Percentiles rank a stretch among this genome's conserved stretches.
These are phyloP conservation scores for Caenorhabditis plicata DNA, from an alignment of 2,888 invertebrate genomes.

Conservation along the genomic window DNA sequence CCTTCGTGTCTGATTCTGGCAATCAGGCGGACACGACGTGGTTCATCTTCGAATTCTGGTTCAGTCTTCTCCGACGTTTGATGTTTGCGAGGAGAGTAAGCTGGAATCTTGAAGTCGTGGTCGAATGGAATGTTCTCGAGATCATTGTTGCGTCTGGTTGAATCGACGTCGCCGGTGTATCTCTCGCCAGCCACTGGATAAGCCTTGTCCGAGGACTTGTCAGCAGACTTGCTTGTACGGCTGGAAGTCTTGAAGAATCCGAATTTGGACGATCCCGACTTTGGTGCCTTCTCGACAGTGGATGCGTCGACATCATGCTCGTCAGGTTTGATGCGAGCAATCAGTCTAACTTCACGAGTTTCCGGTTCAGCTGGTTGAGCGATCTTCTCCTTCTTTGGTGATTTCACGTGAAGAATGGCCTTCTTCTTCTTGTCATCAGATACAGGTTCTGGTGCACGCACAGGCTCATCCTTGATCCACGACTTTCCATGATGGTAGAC, in stretches of 20 bases:
- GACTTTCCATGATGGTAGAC: constrained; percentile 16
- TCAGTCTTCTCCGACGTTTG: neutral
- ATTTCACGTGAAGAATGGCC: neutral
- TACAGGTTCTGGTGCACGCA: no score
- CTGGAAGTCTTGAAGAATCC: constrained; percentile 16
- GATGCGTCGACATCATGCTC: constrained; percentile 3
- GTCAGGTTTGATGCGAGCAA: constrained; percentile 21
- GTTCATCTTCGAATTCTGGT: constrained; percentile 1
- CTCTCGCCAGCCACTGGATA: constrained; percentile 13
- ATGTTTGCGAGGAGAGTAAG: constrained; percentile 8
- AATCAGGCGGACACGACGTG: constrained; percentile 7
- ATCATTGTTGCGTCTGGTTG: constrained; percentile 9
- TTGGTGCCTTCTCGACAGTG: constrained; percentile 5
- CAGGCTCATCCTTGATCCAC: no score
- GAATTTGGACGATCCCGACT: constrained; percentile 8
- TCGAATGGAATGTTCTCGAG: constrained; percentile 18
- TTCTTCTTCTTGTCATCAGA: no score
- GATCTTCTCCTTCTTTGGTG: constrained; percentile 11
- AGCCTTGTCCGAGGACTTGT: constrained; percentile 1
- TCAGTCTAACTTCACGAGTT: constrained; percentile 24
- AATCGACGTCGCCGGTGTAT: constrained; percentile 12
- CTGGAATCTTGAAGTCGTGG: constrained; percentile 6
- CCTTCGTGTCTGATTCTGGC: constrained; percentile 29
- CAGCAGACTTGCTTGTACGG: neutral
- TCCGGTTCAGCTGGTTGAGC: constrained; percentile 11